A percentile compares a stretch with the other conserved stretches of the same genome.
Evolutionary conservation across 2,888 invertebrate genomes (phyloP).

Genomic region (Onthophagus sagittarius): DNA sequence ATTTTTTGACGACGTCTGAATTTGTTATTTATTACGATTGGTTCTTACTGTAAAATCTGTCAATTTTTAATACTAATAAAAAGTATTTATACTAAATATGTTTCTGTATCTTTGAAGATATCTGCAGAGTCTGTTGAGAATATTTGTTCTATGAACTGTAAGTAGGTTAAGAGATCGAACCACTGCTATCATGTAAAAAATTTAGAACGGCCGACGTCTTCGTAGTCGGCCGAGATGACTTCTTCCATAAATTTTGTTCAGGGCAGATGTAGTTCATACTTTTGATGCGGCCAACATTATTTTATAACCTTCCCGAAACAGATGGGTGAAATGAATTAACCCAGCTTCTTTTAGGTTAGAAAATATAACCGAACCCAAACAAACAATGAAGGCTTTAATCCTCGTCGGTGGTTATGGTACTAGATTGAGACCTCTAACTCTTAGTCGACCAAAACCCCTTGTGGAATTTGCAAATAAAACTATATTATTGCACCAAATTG

Average conservation of each 20-base stretch:
- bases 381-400: slow-evolving; percentile 87
- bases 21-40: background rate
- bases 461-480: slow-evolving; percentile 99
- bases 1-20: background rate
- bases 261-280: no score
- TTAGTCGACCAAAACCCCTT: slow-evolving; percentile 95
- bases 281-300: no score
- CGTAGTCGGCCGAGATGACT: no score
- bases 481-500: slow-evolving; percentile 95
- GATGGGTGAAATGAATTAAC: no score
- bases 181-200: no score
- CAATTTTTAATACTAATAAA: background rate
- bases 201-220: no score
- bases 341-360: background rate
- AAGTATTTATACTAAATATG: background rate
- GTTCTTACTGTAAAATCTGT: background rate
- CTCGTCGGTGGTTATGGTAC: slow-evolving; percentile 99
- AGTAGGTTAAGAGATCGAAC: no score
- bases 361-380: slow-evolving; percentile 14
- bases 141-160: no score
- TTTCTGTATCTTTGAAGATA: no score
- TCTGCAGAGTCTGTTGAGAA: no score
- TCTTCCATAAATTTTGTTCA: no score
- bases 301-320: no score
- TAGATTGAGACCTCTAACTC: slow-evolving; percentile 87